phyloP scores from a whole-genome alignment of 2,888 invertebrate genomes.

The Creontiades dilutus region DNA sequence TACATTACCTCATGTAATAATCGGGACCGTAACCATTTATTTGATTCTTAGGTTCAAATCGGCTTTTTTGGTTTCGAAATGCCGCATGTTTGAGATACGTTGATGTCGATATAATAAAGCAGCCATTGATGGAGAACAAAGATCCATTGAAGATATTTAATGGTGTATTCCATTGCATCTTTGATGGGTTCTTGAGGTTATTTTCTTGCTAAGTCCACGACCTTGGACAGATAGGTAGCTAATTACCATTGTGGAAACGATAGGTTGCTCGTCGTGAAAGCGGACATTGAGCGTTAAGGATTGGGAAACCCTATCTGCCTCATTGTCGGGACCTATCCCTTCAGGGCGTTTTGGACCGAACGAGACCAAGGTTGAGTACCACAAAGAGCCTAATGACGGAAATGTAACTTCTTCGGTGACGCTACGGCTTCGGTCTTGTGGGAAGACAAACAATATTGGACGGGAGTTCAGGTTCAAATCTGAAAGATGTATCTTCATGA shows the following conservation, averaged over 20 bases:
- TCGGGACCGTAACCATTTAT: too few species aligned
- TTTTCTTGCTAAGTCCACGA: not conserved
- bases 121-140: too few species aligned
- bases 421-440: not conserved
- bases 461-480: not conserved
- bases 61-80: too few species aligned
- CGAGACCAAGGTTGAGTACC: not conserved
- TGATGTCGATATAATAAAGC: too few species aligned
- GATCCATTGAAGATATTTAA: too few species aligned
- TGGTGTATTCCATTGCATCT: too few species aligned
- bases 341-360: not conserved
- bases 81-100: too few species aligned
- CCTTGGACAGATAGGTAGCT: not conserved
- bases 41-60: too few species aligned
- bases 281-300: not conserved
- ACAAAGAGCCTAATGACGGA: not conserved
- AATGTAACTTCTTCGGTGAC: slow-evolving; percentile 1
- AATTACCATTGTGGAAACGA: not conserved
- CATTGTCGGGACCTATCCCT: not conserved
- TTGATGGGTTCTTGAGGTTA: not conserved
- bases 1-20: too few species aligned
- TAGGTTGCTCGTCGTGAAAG: not conserved
- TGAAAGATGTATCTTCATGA: not conserved
- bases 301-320: not conserved
- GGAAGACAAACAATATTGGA: not conserved